Base-by-base conservation (phyloP, 2,888 invertebrate species). In the Cataglyphis cursor region DNA sequence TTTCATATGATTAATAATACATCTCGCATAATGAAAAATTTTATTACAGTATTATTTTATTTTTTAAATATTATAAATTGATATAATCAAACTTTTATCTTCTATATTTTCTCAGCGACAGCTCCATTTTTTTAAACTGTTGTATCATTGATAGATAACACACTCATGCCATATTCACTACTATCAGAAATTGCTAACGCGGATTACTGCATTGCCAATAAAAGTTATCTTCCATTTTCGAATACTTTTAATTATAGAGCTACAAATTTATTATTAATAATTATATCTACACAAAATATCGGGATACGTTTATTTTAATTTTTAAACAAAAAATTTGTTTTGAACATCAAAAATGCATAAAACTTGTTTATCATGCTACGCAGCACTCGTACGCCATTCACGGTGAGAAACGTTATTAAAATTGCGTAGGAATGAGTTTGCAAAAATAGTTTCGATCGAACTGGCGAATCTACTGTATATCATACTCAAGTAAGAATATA, bases 401-500 rank as follows among this genome's bases (percentile, higher is more conserved):
- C 65, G 35, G 18, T 21, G 10, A 3, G 10, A 41, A 62, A 48
- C 18, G n/a, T 68, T 21, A n/a, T 48, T 59, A 44, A 70, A 35
- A 0, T n/a, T 31, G 44, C 18, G 15, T 57, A 31, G 31, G 8
- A 44, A n/a, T 28, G 10, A 41, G 12, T 76, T 64, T 51, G n/a
- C 18, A 51, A 51, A 15, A 24, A 38, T 38, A 66, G 54, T 57
- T 6, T 12, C 15, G 5, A 65, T 44, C 35, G 3, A 70, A 24
- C 18, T 24, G 59, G 15, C 12, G 8, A 24, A 59, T 10, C 15
- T 44, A 18, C 21, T 18, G 31, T 41, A n/a, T 51, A 12, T 44
- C 54, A 28, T 24, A 12, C 21, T 24, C 59, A 78, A 78, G 70
- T 70, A 78, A 78, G 44, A 59, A 10, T 28, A 59, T 10, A 3